These are phyloP conservation scores for Caradrina clavipalpis DNA, from an alignment of 2,888 invertebrate species.

Conservation along the genomic window DNA sequence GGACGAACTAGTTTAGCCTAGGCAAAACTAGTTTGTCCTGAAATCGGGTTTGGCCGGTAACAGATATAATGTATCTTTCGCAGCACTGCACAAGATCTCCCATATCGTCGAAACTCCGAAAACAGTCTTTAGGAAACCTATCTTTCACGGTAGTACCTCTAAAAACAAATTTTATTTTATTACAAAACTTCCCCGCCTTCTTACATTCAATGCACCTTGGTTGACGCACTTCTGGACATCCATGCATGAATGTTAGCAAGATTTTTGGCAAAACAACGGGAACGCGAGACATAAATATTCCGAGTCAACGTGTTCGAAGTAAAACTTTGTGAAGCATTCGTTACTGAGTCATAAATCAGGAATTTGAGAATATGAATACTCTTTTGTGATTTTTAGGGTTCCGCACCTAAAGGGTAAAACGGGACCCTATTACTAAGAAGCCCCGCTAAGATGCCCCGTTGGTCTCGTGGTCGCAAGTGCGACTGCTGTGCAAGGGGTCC, in stretches of 20 bases:
- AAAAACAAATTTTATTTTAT: slow-evolving; percentile 63
- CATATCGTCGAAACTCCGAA: slow-evolving; percentile 21
- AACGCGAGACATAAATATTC: slow-evolving; percentile 64
- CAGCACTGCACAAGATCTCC: slow-evolving; percentile 2
- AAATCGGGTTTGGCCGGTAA: too few relatives aligned
- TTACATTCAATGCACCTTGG: slow-evolving; percentile 56
- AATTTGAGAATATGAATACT: slow-evolving; percentile 46
- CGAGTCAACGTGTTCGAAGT: slow-evolving; percentile 35
- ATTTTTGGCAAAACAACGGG: slow-evolving; percentile 74
- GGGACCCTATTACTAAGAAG: too few relatives aligned
- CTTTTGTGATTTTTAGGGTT: slow-evolving; percentile 5
- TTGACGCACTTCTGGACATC: slow-evolving; percentile 43
- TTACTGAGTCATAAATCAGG: slow-evolving; percentile 48
- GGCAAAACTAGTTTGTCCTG: too few relatives aligned
- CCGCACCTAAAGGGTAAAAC: too few relatives aligned
- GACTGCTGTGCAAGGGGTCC: too few relatives aligned
- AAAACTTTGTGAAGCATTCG: slow-evolving; percentile 49
- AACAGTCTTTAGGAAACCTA: slow-evolving; percentile 29
- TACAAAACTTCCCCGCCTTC: slow-evolving; percentile 43
- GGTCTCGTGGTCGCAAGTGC: too few relatives aligned
- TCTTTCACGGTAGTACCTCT: slow-evolving; percentile 22
- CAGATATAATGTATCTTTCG: too few relatives aligned
- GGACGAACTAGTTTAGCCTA: too few relatives aligned
- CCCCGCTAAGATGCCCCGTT: too few relatives aligned
- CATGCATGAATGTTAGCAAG: slow-evolving; percentile 63